Evolutionary conservation across 53 echinoderm and acorn worm species (phyloP).

Genomic region (Pentamera pediparva): DNA sequence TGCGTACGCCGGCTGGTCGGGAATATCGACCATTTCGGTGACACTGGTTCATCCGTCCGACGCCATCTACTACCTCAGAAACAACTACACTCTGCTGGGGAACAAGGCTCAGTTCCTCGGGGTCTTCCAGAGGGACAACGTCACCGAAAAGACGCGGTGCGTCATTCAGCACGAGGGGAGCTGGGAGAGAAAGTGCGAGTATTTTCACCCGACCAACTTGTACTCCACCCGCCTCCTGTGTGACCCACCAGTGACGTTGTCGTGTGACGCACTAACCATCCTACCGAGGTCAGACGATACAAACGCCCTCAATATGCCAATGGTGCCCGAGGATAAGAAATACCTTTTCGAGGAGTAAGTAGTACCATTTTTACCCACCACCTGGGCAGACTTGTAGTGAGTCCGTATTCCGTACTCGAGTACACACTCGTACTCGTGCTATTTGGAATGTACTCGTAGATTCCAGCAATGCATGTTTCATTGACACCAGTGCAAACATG

Average conservation of each 20-base stretch:
- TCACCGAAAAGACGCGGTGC: constrained; percentile 13
- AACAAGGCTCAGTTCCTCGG: constrained; percentile 4
- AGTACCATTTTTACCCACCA: neutral
- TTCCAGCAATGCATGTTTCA: too few relatives aligned
- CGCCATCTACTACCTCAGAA: constrained; percentile 6
- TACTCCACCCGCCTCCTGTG: constrained; percentile 32
- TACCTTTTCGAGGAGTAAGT: constrained; percentile 28
- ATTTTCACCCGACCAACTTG: constrained; percentile 16
- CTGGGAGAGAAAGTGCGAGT: constrained; percentile 34
- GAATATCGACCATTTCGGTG: neutral
- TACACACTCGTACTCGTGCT: neutral
- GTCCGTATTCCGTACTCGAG: too few relatives aligned
- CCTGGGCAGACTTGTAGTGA: too few relatives aligned
- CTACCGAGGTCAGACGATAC: constrained; percentile 24
- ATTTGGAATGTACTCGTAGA: neutral
- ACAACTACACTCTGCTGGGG: constrained; percentile 9
- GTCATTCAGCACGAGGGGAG: constrained; percentile 29
- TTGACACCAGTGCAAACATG: too few relatives aligned
- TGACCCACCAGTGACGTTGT: constrained; percentile 19
- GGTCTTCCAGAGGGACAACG: neutral
- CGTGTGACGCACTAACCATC: constrained; percentile 5
- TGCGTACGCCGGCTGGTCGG: constrained; percentile 18
- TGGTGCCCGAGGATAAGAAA: constrained; percentile 20
- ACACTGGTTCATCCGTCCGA: constrained; percentile 23
- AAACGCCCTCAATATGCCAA: constrained; percentile 18